These are phyloP conservation scores for Sturnus vulgaris DNA, from an alignment of 2,113 vertebrate species.

Conservation along the genomic window DNA sequence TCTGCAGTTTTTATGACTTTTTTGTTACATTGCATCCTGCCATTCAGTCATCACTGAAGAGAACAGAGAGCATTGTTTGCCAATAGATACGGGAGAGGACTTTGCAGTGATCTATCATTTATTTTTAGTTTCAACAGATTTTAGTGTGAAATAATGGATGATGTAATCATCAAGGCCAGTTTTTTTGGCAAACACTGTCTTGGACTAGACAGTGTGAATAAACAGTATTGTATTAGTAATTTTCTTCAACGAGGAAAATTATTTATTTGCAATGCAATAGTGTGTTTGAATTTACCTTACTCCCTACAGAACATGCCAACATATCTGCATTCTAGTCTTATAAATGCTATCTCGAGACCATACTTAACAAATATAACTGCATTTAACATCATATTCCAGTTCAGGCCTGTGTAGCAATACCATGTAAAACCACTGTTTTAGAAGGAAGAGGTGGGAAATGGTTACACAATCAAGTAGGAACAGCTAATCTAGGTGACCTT, in stretches of 20 bases:
- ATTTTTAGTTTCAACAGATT: background rate
- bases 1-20: background rate
- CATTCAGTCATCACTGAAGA: background rate
- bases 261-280: background rate
- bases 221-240: background rate
- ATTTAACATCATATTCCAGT: background rate
- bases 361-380: background rate
- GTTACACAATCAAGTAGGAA: background rate
- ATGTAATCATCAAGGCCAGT: background rate
- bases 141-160: background rate
- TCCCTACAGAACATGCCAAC: background rate
- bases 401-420: background rate
- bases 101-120: background rate
- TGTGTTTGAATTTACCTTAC: background rate
- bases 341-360: background rate
- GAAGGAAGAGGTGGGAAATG: background rate
- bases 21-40: constrained; percentile 8
- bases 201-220: background rate
- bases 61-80: background rate
- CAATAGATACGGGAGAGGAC: background rate
- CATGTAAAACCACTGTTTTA: background rate
- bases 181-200: background rate
- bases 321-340: background rate
- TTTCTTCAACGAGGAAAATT: background rate
- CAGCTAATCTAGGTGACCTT: background rate